Evolutionary conservation across 2,797 vertebrate genomes (phyloP).

Genomic region (Diplodus puntazzo): DNA sequence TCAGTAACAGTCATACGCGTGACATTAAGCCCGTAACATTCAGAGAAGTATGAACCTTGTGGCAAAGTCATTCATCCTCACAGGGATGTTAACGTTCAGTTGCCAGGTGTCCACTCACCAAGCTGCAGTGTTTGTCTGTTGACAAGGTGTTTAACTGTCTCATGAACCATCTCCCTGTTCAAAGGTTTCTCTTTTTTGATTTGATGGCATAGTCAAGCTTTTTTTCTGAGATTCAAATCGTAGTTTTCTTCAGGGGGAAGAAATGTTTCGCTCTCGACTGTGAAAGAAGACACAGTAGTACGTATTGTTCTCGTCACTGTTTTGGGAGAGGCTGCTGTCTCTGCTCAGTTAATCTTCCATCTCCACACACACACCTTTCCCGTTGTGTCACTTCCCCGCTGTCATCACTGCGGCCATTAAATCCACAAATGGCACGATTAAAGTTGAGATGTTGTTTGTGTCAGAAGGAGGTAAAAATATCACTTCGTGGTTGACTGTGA

Average conservation of each 20-base stretch:
- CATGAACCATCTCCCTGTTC: no score
- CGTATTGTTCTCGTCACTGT: background rate
- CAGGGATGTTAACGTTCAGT: background rate
- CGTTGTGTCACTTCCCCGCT: constrained; percentile 56
- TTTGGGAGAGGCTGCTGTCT: constrained; percentile 9
- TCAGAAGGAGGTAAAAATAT: constrained; percentile 56
- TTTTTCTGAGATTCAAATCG: background rate
- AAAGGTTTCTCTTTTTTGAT: no score
- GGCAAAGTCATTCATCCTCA: background rate
- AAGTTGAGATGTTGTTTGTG: constrained; percentile 47
- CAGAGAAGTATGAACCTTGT: background rate
- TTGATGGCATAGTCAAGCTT: background rate
- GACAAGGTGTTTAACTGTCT: background rate
- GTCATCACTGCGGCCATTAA: constrained; percentile 60
- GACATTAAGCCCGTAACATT: background rate
- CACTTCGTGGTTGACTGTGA: constrained; percentile 37
- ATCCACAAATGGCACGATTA: constrained; percentile 48
- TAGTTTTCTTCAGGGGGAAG: background rate
- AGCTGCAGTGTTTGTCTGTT: background rate
- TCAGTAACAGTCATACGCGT: no score
- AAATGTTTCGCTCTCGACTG: background rate
- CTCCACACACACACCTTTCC: constrained; percentile 43
- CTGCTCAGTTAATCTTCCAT: background rate
- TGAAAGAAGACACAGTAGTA: constrained; percentile 5
- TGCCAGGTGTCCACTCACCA: background rate